These are phyloP conservation scores for Peromyscus californicus DNA, from an alignment of 2,113 vertebrate genomes.

Conservation along the genomic window DNA sequence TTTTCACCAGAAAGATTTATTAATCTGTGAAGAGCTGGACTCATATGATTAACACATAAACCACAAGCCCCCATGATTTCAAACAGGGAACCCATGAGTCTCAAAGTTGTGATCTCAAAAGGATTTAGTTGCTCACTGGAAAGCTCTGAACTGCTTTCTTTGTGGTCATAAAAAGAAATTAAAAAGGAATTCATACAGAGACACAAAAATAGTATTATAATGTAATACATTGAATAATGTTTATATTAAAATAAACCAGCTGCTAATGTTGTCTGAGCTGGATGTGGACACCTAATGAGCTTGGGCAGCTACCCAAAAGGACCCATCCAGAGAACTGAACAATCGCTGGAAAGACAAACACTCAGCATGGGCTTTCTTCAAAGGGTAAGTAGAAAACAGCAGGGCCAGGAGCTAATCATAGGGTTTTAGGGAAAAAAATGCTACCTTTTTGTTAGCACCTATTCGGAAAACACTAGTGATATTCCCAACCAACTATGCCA, in stretches of 20 bases:
- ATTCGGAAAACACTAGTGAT: conserved; percentile 50
- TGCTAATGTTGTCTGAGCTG: neutral
- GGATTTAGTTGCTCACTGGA: conserved; percentile 10
- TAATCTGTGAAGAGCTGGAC: conserved; percentile 14
- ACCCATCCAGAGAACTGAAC: neutral
- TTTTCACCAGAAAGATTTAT: conserved; percentile 48
- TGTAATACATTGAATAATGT: conserved; percentile 25
- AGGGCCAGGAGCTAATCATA: conserved; percentile 2
- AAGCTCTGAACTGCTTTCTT: conserved; percentile 63
- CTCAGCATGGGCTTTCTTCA: conserved; percentile 37
- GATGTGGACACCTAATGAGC: neutral
- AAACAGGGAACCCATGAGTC: neutral
- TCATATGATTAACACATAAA: conserved; percentile 46
- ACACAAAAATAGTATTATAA: conserved; percentile 11
- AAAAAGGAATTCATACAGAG: conserved; percentile 58
- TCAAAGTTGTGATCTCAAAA: conserved; percentile 45
- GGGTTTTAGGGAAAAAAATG: neutral
- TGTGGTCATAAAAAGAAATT: conserved; percentile 39
- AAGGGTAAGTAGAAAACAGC: conserved; percentile 42
- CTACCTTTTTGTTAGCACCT: neutral
- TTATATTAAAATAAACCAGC: conserved; percentile 53
- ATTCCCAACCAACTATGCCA: conserved; percentile 15
- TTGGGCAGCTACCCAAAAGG: neutral
- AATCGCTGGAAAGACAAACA: conserved; percentile 49
- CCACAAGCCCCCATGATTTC: neutral